A percentile compares a stretch with the other conserved stretches of the same genome.
These are phyloP conservation scores for Notolepis coatsorum DNA, from an alignment of 2,797 vertebrate species.

Conservation along the genomic window DNA sequence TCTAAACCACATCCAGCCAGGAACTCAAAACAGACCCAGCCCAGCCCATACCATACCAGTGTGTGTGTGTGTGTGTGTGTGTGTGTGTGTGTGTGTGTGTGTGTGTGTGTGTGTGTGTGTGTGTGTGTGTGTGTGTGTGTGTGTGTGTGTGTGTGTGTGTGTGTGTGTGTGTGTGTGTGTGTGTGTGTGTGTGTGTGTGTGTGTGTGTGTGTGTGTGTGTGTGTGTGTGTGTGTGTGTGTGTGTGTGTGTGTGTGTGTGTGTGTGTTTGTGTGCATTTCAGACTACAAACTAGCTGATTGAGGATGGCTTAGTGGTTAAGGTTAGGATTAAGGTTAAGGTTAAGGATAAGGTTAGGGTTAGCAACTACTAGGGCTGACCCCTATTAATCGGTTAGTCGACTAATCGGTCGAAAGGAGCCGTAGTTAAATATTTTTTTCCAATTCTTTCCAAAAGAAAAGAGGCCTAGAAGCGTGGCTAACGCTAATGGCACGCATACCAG, in stretches of 20 bases:
- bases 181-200: background rate
- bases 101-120: background rate
- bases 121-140: background rate
- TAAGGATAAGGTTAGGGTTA: no score
- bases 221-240: conserved; percentile 10
- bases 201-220: background rate
- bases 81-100: background rate
- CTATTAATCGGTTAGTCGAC: no score
- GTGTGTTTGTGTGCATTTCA: background rate
- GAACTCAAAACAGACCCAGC: conserved; percentile 5
- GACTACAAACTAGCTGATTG: no score
- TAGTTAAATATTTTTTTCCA: no score
- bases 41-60: no score
- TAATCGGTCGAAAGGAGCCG: no score
- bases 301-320: no score
- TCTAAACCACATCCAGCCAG: conserved; percentile 37
- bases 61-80: conserved; percentile 1
- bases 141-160: background rate
- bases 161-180: background rate
- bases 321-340: no score
- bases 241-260: background rate
- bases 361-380: no score
- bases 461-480: no score
- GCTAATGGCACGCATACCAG: no score
- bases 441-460: no score